Evolutionary conservation across 2,113 vertebrate genomes (phyloP).

Genomic region (Cepphus grylle): DNA sequence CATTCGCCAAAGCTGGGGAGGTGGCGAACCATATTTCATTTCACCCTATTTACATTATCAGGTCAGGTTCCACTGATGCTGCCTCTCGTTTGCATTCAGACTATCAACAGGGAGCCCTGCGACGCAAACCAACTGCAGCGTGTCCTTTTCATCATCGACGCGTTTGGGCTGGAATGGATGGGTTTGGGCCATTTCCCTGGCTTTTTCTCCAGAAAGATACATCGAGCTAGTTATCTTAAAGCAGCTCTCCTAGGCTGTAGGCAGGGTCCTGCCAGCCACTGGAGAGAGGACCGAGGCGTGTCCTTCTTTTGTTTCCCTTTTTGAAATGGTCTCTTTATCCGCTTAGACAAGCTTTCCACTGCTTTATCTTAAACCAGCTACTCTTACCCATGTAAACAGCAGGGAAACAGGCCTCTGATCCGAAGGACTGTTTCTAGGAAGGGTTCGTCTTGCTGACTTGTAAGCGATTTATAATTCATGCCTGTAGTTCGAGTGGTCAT

Average conservation of each 20-base stretch:
- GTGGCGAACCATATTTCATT: conserved; percentile 70
- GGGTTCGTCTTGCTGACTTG: not conserved
- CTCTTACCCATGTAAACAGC: accelerated
- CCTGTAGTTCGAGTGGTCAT: accelerated
- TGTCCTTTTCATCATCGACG: not conserved
- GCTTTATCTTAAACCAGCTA: not conserved
- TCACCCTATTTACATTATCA: conserved; percentile 73
- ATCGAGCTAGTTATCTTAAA: not conserved
- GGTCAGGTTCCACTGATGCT: conserved; percentile 67
- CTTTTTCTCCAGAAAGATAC: not conserved
- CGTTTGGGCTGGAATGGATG: not conserved
- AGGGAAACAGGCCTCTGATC: not conserved
- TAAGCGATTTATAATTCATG: accelerated
- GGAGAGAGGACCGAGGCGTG: not conserved
- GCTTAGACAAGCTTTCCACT: accelerated
- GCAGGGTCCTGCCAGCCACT: not conserved
- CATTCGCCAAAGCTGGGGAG: conserved; percentile 74
- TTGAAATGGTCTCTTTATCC: not conserved
- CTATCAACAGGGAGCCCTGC: conserved; percentile 41
- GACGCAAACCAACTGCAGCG: not conserved
- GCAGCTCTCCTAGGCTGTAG: not conserved
- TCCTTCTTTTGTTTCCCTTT: not conserved
- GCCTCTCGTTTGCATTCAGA: conserved; percentile 67
- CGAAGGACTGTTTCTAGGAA: not conserved
- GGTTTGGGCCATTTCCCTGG: not conserved